These are phyloP conservation scores for Coenonympha glycerion DNA, from an alignment of 2,888 invertebrate species.

Conservation along the genomic window DNA sequence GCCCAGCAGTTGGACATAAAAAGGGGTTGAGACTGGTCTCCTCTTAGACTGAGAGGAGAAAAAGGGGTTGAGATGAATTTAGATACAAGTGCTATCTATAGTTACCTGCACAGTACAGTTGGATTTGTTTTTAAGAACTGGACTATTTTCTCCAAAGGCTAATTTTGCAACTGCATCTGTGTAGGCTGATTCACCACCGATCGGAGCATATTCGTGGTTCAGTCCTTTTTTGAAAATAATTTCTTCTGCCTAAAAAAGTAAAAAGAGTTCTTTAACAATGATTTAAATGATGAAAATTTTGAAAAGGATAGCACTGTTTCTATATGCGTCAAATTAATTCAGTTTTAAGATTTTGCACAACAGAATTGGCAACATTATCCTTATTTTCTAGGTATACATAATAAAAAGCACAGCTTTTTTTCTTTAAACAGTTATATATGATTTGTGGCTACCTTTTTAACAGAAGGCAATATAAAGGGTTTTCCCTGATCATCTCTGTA, in stretches of 20 bases:
- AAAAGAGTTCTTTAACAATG: background rate
- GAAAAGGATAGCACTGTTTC: no score
- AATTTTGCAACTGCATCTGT: conserved; percentile 88
- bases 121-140: conserved; percentile 79
- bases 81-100: no score
- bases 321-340: no score
- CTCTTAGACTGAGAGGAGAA: no score
- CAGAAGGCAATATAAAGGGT: conserved; percentile 94
- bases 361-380: no score
- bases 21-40: no score
- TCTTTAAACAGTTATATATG: no score
- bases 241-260: conserved; percentile 84
- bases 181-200: conserved; percentile 89
- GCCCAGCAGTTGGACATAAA: no score
- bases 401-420: no score
- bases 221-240: conserved; percentile 79
- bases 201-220: conserved; percentile 97
- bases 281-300: background rate
- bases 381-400: no score
- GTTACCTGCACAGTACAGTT: conserved; percentile 84
- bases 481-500: conserved; percentile 98
- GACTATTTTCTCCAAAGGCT: conserved; percentile 89
- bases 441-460: conserved; percentile 76
- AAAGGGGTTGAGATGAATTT: no score
- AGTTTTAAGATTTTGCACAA: no score